phyloP scores from a whole-genome alignment of 2,797 vertebrate species.

The Smutsia gigantea region DNA sequence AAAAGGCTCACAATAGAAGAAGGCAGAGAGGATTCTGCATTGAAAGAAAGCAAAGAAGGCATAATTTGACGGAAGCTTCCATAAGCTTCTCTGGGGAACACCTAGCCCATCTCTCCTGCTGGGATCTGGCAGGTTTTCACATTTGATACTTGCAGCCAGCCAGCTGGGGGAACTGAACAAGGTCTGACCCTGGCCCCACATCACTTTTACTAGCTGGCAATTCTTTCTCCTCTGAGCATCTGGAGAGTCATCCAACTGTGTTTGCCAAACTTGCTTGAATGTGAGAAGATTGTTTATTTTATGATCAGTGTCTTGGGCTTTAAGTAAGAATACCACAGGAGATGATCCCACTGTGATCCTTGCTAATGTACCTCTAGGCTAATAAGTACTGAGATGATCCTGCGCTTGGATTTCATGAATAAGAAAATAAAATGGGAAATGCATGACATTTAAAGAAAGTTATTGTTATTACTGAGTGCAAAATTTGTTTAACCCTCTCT shows the following conservation, averaged over 20 bases:
- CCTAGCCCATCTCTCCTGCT: background rate
- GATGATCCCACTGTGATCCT: slow-evolving; percentile 54
- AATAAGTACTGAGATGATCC: slow-evolving; percentile 70
- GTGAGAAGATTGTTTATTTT: slow-evolving; percentile 70
- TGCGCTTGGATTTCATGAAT: slow-evolving; percentile 75
- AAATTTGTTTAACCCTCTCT: slow-evolving; percentile 75
- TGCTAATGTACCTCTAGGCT: slow-evolving; percentile 69
- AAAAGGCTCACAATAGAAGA: background rate
- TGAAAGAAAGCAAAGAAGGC: background rate
- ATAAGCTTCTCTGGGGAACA: background rate
- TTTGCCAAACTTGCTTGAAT: slow-evolving; percentile 67
- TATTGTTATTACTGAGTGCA: slow-evolving; percentile 64
- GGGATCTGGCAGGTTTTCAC: background rate
- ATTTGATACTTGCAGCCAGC: background rate
- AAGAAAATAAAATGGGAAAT: slow-evolving; percentile 61
- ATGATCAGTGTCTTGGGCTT: slow-evolving; percentile 69
- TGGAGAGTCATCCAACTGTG: slow-evolving; percentile 32
- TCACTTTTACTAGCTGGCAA: slow-evolving; percentile 19
- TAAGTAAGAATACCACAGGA: slow-evolving; percentile 68
- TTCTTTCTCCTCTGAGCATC: slow-evolving; percentile 40
- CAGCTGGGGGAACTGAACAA: background rate
- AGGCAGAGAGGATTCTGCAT: background rate
- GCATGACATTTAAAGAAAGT: slow-evolving; percentile 58
- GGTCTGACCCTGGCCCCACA: background rate
- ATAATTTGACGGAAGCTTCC: background rate